These are phyloP conservation scores for Coecobrya sp. DNA, from an alignment of 2,888 invertebrate species.

Conservation along the genomic window DNA sequence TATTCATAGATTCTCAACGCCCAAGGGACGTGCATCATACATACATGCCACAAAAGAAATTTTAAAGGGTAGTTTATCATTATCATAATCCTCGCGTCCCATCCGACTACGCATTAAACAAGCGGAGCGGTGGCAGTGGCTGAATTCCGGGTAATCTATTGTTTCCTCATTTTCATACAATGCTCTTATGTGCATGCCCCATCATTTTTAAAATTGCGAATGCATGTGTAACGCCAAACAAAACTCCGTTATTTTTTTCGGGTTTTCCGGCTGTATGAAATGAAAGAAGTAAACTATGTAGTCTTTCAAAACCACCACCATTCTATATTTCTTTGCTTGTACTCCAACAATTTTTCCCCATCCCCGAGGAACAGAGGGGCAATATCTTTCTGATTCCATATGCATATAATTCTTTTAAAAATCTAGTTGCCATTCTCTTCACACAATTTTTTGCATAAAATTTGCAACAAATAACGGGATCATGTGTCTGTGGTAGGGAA, in stretches of 20 bases:
- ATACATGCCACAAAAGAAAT: constrained; percentile 19
- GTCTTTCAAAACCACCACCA: background rate
- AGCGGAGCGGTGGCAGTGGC: background rate
- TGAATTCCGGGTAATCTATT: constrained; percentile 31
- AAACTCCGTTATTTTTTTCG: background rate
- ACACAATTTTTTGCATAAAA: constrained; percentile 71
- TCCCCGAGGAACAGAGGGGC: constrained; percentile 66
- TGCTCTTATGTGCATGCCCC: background rate
- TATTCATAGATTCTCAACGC: constrained; percentile 56
- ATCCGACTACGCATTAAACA: background rate
- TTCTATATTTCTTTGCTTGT: background rate
- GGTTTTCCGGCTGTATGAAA: constrained; percentile 33
- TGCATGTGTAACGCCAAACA: background rate
- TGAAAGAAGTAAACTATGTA: background rate
- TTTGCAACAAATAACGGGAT: constrained; percentile 66
- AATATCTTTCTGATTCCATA: constrained; percentile 75
- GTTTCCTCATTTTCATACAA: constrained; percentile 54
- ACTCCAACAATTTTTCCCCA: constrained; percentile 2
- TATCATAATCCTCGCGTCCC: constrained; percentile 36
- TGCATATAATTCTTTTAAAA: constrained; percentile 71
- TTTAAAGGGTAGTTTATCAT: constrained; percentile 58
- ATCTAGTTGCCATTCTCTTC: constrained; percentile 59
- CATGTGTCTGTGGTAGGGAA: constrained; percentile 24
- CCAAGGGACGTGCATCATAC: constrained; percentile 43
- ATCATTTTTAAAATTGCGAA: background rate